Evolutionary conservation across 2,888 invertebrate genomes (phyloP).

Genomic region (Megaustenia siamemsis): DNA sequence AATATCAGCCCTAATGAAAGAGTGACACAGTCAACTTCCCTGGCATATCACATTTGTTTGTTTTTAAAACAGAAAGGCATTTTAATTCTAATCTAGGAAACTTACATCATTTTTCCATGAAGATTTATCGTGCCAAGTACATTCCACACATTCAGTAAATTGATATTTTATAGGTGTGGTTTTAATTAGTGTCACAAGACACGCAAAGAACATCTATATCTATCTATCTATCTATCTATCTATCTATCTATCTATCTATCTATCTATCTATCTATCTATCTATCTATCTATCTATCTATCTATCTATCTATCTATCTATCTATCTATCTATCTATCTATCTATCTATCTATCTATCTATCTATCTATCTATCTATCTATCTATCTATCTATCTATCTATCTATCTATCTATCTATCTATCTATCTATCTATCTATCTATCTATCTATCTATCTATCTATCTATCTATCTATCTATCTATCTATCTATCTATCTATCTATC

Average conservation of each 20-base stretch:
- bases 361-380: neutral
- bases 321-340: neutral
- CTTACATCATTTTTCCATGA: too few species aligned
- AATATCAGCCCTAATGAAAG: too few species aligned
- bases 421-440: neutral
- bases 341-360: neutral
- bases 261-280: neutral
- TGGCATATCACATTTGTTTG: too few species aligned
- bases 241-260: neutral
- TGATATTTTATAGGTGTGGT: too few species aligned
- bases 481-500: neutral
- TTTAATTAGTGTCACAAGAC: too few species aligned
- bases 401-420: neutral
- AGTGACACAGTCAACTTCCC: too few species aligned
- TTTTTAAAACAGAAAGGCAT: too few species aligned
- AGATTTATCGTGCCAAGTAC: too few species aligned
- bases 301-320: neutral
- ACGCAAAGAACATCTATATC: neutral
- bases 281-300: neutral
- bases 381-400: neutral
- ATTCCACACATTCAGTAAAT: too few species aligned
- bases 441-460: too few species aligned
- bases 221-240: neutral
- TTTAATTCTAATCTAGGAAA: too few species aligned
- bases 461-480: slow-evolving; percentile 15